Evolutionary conservation across 2,888 invertebrate species (phyloP), one percentile per base, ranked within the genome.

Genomic region (Pachymerium ferrugineum): DNA sequence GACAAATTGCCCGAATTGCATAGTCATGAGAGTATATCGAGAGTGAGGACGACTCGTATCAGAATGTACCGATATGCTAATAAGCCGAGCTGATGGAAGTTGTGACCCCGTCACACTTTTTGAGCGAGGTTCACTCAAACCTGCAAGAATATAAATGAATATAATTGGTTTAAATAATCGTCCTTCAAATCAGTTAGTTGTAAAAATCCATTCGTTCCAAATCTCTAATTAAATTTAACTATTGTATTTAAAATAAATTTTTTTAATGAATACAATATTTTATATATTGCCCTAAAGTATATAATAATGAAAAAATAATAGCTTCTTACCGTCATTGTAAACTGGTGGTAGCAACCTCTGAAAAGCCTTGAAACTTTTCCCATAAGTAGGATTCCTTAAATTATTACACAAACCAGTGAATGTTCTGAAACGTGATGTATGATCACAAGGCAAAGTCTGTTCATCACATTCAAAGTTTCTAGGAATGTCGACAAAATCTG

Each of bases 1-100:
- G 22, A 97, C 82, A 79, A 97, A 84, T 82, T 97, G 96, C 0
- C 94, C 96, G 79, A 89, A 96, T 84, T 96, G 96, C 96, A 97
- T 97, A 47, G 92, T 88, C 91, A 96, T 92, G 19, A 96, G 84
- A 0, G 94, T 91, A 83, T 96, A 95, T 5, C 93, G 86, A 0
- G 89, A 90, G 80, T 94, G 94, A 22, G 94, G 85, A 81, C 94
- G 92, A 33, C 93, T 93, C 75, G 94, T 93, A 80, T 95, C 94
- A 0, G 94, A 92, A 82, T 97, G 97, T 70, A 97, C 91, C 0
- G 90, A 88, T 0, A 93, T 91, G 0, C 95, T 95, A 38, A 97
- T 88, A 0, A 90, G 85, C 47, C 97, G 86, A 0, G 96, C 93
- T 29, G 94, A 93, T 0, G 96, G 96, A 22, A 97, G 83, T 0